A percentile compares a stretch with the other conserved stretches of the same genome.
Evolutionary conservation across 2,888 invertebrate species (phyloP).

Genomic region (Hydraecia micacea): DNA sequence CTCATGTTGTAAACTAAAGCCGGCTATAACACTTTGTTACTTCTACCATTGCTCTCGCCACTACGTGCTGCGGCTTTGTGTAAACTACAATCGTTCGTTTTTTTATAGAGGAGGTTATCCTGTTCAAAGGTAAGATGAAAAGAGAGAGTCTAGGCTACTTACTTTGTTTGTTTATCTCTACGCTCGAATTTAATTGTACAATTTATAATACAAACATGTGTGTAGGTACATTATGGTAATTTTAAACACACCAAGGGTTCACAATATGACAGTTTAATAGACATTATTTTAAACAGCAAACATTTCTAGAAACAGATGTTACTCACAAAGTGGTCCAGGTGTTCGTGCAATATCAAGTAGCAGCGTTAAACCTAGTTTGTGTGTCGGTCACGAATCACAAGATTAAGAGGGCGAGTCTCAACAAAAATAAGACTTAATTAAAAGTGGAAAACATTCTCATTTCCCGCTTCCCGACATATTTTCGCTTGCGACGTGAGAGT

Average conservation of each 20-base stretch:
- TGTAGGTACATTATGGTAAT: slow-evolving; percentile 51
- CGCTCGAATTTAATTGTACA: slow-evolving; percentile 31
- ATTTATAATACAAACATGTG: slow-evolving; percentile 48
- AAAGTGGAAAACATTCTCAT: slow-evolving; percentile 75
- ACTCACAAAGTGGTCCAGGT: slow-evolving; percentile 52
- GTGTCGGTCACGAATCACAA: slow-evolving; percentile 78
- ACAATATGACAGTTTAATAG: slow-evolving; percentile 52
- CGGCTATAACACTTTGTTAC: slow-evolving; percentile 64
- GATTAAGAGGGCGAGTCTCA: slow-evolving; percentile 72
- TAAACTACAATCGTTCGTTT: slow-evolving; percentile 39
- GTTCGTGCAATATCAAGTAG: slow-evolving; percentile 48
- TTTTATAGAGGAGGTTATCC: slow-evolving; percentile 57
- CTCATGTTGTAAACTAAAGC: slow-evolving; percentile 57
- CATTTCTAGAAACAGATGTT: slow-evolving; percentile 59
- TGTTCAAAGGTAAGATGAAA: slow-evolving; percentile 63
- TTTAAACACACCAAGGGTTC: slow-evolving; percentile 47
- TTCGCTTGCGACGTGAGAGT: slow-evolving; percentile 66
- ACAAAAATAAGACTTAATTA: slow-evolving; percentile 82
- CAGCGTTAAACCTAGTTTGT: slow-evolving; percentile 70
- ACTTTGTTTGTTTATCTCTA: slow-evolving; percentile 23
- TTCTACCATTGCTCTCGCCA: slow-evolving; percentile 51
- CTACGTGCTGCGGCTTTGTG: slow-evolving; percentile 57
- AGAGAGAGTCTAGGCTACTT: slow-evolving; percentile 39
- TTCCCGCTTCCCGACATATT: slow-evolving; percentile 69
- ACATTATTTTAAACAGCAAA: slow-evolving; percentile 53